Evolutionary conservation across 2,113 vertebrate species (phyloP).

Genomic region (Larimichthys crocea): DNA sequence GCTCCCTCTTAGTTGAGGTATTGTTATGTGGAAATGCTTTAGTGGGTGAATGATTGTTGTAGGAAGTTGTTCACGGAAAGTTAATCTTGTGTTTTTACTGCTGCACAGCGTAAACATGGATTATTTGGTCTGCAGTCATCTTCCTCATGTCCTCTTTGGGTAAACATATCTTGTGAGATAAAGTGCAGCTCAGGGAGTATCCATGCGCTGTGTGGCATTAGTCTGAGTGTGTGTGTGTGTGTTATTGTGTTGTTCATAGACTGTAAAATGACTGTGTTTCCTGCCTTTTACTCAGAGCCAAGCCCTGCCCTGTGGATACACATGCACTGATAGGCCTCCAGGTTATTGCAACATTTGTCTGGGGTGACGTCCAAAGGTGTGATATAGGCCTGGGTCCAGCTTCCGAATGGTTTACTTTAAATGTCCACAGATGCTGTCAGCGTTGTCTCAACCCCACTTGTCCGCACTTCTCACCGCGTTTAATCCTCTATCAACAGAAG

Average conservation of each 20-base stretch:
- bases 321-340: conserved; percentile 52
- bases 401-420: conserved; percentile 22
- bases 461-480: not conserved
- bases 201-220: not conserved
- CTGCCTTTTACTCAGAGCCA: conserved; percentile 38
- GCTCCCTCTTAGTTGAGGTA: conserved; percentile 39
- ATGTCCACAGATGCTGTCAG: conserved; percentile 4
- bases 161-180: conserved; percentile 48
- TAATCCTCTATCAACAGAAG: conserved; percentile 50
- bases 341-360: conserved; percentile 68
- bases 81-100: conserved; percentile 30
- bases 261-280: conserved; percentile 62
- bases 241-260: not conserved
- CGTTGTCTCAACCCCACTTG: not conserved
- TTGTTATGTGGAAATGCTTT: conserved; percentile 50
- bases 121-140: conserved; percentile 51
- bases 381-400: conserved; percentile 39
- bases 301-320: conserved; percentile 67
- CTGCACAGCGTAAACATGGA: conserved; percentile 37
- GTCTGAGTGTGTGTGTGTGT: conserved; percentile 11
- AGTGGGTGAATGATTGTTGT: conserved; percentile 50
- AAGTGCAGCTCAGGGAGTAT: conserved; percentile 35
- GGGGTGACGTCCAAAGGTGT: conserved; percentile 61
- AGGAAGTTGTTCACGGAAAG: conserved; percentile 44
- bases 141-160: conserved; percentile 29